Percentiles rank a stretch among this genome's conserved stretches.
phyloP scores from a whole-genome alignment of 2,888 invertebrate genomes.

The Leptinotarsa haldemani region DNA sequence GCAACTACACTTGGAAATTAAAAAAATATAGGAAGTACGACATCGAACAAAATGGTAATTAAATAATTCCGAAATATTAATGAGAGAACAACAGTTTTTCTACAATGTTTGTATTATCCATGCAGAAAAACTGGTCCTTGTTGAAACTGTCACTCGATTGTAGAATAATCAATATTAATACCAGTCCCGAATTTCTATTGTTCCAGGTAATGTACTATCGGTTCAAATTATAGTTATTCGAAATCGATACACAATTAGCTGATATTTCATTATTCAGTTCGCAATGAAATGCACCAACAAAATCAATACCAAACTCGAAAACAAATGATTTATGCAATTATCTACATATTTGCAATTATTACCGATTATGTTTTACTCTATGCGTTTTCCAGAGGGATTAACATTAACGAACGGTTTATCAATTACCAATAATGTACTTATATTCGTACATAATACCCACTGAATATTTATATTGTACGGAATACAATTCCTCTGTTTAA shows the following conservation, averaged over 20 bases:
- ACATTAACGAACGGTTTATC: conserved; percentile 36
- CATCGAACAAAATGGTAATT: too few relatives aligned
- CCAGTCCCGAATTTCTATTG: too few relatives aligned
- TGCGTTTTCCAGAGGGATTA: conserved; percentile 32
- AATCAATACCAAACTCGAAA: conserved; percentile 38
- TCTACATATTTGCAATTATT: conserved; percentile 46
- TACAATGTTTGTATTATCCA: too few relatives aligned
- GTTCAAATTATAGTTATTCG: too few relatives aligned
- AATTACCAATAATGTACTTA: conserved; percentile 25
- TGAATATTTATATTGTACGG: conserved; percentile 14
- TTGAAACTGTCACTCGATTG: too few relatives aligned
- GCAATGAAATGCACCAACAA: conserved; percentile 40
- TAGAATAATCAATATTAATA: too few relatives aligned
- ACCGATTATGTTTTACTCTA: conserved; percentile 40
- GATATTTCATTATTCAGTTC: conserved; percentile 25
- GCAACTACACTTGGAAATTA: too few relatives aligned
- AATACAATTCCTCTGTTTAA: conserved; percentile 12
- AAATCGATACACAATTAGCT: neutral
- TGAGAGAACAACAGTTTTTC: too few relatives aligned
- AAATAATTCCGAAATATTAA: too few relatives aligned
- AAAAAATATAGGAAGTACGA: too few relatives aligned
- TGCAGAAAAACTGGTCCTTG: too few relatives aligned
- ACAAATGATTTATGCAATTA: conserved; percentile 45
- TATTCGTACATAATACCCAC: conserved; percentile 9
- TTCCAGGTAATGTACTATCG: too few relatives aligned